Evolutionary conservation across 2,797 vertebrate species (phyloP).

Genomic region (Amblyopsis hoosieri): DNA sequence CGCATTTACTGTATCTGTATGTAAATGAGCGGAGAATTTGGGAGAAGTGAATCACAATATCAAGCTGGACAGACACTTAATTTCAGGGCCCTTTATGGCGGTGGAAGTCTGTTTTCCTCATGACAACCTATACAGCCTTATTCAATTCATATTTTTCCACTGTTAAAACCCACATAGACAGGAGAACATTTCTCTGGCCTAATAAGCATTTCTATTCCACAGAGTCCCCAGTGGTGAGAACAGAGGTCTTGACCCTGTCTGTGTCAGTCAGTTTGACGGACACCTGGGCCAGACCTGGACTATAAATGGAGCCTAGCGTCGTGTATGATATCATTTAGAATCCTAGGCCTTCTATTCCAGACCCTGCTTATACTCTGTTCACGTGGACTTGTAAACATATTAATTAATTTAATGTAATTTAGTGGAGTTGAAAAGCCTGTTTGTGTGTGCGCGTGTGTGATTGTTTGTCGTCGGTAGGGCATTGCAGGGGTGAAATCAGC

Average conservation of each 20-base stretch:
- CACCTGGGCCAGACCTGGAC: constrained; percentile 15
- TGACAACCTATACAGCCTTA: constrained; percentile 15
- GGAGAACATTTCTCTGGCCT: constrained; percentile 26
- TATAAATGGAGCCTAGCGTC: constrained; percentile 1
- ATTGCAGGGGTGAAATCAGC: constrained; percentile 10
- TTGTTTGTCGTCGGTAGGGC: constrained; percentile 18
- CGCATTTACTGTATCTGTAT: too few relatives aligned
- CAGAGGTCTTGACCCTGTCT: constrained; percentile 28
- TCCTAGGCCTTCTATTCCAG: constrained; percentile 22
- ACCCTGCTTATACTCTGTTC: constrained; percentile 3
- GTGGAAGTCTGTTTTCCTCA: background rate
- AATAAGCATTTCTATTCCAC: constrained; percentile 42
- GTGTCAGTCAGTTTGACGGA: constrained; percentile 40
- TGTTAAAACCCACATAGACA: constrained; percentile 22
- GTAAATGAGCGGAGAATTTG: constrained; percentile 2
- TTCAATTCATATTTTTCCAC: constrained; percentile 10
- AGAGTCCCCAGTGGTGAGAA: constrained; percentile 15
- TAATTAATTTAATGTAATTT: background rate
- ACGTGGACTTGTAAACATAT: background rate
- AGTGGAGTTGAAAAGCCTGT: constrained; percentile 14
- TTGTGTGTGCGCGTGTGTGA: background rate
- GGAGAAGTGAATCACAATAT: constrained; percentile 22
- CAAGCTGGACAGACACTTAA: constrained; percentile 24
- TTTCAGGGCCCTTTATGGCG: constrained; percentile 12
- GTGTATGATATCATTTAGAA: constrained; percentile 6